Evolutionary conservation across 2,888 invertebrate species (phyloP), one percentile per base, ranked within the genome.

Genomic region (Hymenopus coronatus): DNA sequence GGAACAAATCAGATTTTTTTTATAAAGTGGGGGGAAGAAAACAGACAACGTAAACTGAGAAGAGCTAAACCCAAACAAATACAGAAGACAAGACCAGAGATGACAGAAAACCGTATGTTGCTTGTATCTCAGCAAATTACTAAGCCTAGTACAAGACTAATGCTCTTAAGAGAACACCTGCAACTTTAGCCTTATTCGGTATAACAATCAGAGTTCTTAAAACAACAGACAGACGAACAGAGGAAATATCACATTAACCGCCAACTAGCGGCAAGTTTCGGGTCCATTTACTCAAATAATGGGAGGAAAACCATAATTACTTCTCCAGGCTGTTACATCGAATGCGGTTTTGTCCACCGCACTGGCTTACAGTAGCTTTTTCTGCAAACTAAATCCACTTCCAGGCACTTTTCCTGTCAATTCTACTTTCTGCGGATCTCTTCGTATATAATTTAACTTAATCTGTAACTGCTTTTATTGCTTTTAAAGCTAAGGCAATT

Each of bases 161-260:
- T 70, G 2, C 20, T 25, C 54, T 3, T 2, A 54, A 3, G 54
- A 54, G 3, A 70, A 70, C 54, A 70, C 54, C 54, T 70, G 54
- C 54, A 54, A 70, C 20, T 70, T 70, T 20, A 12, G 40, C 40
- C 40, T 40, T 40, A 40, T 40, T 40, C 40, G 54, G 54, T 20
- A 6, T 25, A 70, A 70, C 54, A 70, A 70, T 70, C 54, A 70
- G 20, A 70, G 54, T 70, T 70, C 20, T 70, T 70, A 70, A 70
- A 70, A 70, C 54, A 70, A 70, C 14, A n/a, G 46, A 84, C 33
- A 84, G 33, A 84, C 84, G 40, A 3, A 84, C 84, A 84, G 46
- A 84, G 84, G 84, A 84, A 84, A 33, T 84, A 84, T 40, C n/a
- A 46, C 33, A 40, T 40, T 84, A 84, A 84, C 84, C 84, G 33